Base-by-base conservation (phyloP, 2,797 vertebrate genomes). In the Hapalemur alaotrensis region DNA sequence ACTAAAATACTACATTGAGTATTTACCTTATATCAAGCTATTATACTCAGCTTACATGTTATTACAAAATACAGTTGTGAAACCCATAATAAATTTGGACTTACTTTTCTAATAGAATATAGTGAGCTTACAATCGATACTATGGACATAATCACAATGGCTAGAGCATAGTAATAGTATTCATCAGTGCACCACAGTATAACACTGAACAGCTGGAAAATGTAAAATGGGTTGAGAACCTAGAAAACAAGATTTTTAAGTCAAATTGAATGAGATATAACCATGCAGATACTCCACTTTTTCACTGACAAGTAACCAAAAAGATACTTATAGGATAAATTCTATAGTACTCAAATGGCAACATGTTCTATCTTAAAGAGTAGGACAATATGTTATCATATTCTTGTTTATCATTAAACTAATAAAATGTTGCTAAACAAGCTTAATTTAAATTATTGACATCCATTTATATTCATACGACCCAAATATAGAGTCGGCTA, bases 151-250 rank as follows among this genome's bases (percentile, higher is more conserved):
- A 99, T 97, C 97, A 99, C 98, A 98, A 99, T 99, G 98, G 99
- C 99, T 97, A 98, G 98, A 98, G 99, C 99, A 98, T 99, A 99
- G 99, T 99, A 99, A 98, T 99, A 99, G 99, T 99, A 99, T 96
- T 99, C 99, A 98, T 99, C 99, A 95, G 98, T 98, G 98, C 98
- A 98, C 99, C 99, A 99, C 96, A 99, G 98, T 98, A 99, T 99
- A 98, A 99, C 99, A 99, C 99, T 99, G 99, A 99, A 99, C 97
- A 99, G 99, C 98, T 99, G 99, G 99, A 99, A 99, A 99, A 99
- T 99, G 99, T 99, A 99, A 98, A 99, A 99, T 98, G 99, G 99
- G 97, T 99, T 99, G 98, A 99, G 99, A 98, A 99, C 99, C 99
- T 99, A 96, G 57, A 98, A 98, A 82, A 94, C 46, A 94, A 98